phyloP scores from a whole-genome alignment of 2,113 vertebrate species.

The Xenopus laevis region DNA sequence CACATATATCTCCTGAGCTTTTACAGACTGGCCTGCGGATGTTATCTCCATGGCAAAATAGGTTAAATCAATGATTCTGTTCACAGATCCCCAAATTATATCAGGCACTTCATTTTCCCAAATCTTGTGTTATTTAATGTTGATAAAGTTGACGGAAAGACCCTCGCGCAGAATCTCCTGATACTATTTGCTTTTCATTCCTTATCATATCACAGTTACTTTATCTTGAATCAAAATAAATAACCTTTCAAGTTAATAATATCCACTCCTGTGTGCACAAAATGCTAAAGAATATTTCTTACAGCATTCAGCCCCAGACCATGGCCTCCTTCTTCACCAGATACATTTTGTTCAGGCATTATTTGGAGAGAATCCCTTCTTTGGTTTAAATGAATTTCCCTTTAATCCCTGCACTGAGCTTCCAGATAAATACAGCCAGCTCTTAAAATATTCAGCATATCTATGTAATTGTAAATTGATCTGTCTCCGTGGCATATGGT shows the following conservation, averaged over 20 bases:
- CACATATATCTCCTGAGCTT: slow-evolving; percentile 15
- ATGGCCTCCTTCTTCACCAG: slow-evolving; percentile 4
- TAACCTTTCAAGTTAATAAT: too few species aligned
- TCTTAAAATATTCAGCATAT: slow-evolving; percentile 78
- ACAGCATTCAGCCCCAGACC: too few species aligned
- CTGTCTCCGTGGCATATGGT: slow-evolving; percentile 51
- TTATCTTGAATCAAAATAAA: too few species aligned
- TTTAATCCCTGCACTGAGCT: slow-evolving; percentile 75
- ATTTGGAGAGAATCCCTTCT: slow-evolving; percentile 58
- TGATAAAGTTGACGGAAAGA: too few species aligned
- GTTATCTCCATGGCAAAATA: background rate
- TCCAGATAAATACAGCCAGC: slow-evolving; percentile 60
- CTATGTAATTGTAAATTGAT: slow-evolving; percentile 59
- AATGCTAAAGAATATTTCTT: too few species aligned
- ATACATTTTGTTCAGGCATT: slow-evolving; percentile 53
- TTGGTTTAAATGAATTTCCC: slow-evolving; percentile 70
- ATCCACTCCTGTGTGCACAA: too few species aligned
- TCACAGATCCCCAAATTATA: background rate
- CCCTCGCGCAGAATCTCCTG: too few species aligned
- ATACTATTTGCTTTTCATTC: too few species aligned
- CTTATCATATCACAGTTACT: too few species aligned
- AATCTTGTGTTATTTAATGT: too few species aligned
- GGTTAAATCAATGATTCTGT: background rate
- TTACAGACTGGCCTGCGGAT: background rate
- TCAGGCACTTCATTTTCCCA: background rate